phyloP scores from a whole-genome alignment of 1,140 invertebrate genomes.

The Zeugodacus cucurbitae region DNA sequence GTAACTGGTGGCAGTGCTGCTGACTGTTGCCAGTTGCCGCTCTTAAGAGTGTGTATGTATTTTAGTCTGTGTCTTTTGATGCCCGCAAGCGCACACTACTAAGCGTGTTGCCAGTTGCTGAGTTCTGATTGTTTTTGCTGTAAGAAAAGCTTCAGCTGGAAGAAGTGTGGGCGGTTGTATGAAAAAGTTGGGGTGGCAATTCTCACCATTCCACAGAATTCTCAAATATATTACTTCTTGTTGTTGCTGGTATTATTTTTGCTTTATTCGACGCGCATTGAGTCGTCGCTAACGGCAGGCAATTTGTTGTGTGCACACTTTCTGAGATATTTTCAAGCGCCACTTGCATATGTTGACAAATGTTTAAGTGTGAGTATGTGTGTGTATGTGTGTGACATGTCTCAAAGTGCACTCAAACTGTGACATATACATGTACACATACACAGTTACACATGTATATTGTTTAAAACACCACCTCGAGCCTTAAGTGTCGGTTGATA shows the following conservation, averaged over 20 bases:
- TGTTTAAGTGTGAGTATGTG: background rate
- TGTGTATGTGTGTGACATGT: background rate
- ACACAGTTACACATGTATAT: background rate
- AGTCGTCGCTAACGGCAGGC: background rate
- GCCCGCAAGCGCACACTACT: background rate
- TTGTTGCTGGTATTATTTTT: background rate
- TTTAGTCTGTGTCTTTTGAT: background rate
- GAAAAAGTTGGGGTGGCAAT: background rate
- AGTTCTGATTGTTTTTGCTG: background rate
- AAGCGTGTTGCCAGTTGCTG: background rate
- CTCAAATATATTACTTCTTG: background rate
- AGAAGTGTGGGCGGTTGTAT: no score
- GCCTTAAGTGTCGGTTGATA: background rate
- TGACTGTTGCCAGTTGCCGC: background rate
- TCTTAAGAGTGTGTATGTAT: background rate
- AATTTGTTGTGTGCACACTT: background rate
- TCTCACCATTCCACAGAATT: no score
- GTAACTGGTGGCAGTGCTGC: background rate
- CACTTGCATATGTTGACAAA: background rate
- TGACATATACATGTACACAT: background rate
- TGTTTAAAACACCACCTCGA: constrained; percentile 6
- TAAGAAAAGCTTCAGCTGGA: background rate
- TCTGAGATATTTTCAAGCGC: background rate
- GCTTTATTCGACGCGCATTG: background rate
- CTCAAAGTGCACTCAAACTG: background rate